These are phyloP conservation scores for Catostomus latipinnis DNA, from an alignment of 2,797 vertebrate species.

Conservation along the genomic window DNA sequence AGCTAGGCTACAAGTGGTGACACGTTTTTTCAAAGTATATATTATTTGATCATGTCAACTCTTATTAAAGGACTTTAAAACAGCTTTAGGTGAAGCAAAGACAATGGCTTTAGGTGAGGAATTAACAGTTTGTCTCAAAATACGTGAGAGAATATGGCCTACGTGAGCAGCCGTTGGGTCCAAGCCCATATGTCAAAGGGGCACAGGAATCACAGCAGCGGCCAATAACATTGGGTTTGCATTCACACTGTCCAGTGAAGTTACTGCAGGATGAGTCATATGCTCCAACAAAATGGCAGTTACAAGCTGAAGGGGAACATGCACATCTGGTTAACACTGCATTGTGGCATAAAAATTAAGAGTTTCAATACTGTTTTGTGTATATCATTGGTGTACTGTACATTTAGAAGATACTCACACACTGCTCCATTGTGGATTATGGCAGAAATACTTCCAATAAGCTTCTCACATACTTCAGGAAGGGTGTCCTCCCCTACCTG, in stretches of 20 bases:
- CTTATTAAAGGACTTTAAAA: background rate
- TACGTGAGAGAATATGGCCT: constrained; percentile 52
- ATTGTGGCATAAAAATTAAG: background rate
- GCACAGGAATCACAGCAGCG: constrained; percentile 86
- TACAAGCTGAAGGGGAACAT: constrained; percentile 76
- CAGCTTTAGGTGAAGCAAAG: no score
- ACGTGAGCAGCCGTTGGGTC: constrained; percentile 82
- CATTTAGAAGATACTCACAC: constrained; percentile 72
- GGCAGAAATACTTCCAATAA: constrained; percentile 83
- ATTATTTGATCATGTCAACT: background rate
- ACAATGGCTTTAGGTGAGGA: background rate
- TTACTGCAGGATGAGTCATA: constrained; percentile 76
- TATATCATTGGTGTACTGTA: background rate
- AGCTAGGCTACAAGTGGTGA: no score
- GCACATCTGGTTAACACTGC: background rate
- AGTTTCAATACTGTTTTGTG: background rate
- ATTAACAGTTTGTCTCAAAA: background rate
- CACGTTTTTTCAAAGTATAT: no score
- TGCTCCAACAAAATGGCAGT: constrained; percentile 80
- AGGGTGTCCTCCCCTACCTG: constrained; percentile 69
- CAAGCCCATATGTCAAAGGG: constrained; percentile 80
- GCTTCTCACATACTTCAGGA: constrained; percentile 73
- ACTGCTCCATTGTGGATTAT: constrained; percentile 82
- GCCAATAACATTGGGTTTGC: constrained; percentile 83
- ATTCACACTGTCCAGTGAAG: constrained; percentile 84